Evolutionary conservation across 2,797 vertebrate genomes (phyloP), one percentile per base, ranked within the genome.

Genomic region (Pyrocephalus nanus): DNA sequence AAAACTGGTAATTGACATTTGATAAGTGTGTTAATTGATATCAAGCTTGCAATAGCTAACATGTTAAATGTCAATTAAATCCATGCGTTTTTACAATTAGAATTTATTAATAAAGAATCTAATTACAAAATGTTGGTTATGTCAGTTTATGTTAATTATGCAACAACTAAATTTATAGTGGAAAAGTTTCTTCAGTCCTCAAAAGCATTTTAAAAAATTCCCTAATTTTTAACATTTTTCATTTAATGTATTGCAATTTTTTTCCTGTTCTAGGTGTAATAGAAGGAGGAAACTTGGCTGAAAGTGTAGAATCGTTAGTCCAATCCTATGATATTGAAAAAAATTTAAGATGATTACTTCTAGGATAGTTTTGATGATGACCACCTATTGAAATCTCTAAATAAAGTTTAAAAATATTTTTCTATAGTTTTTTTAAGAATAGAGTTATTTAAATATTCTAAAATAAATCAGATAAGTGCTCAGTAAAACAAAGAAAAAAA

Each of bases 11-110:
- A 98, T 96, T 97, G 96, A 95, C 96, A 97, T 96, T 97, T 97
- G 92, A 95, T 97, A 97, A 95, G 72, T 97, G 75, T 97, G 95
- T 93, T 98, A 98, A 98, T 97, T 98, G 92, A 97, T 95, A 96
- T 95, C 96, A 96, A 97, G 95, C 94, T 93, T 90, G 95, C 92
- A 86, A 57, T 77, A 96, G 79, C 90, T 96, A 97, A 91, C 93
- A 97, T 95, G 92, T 74, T 96, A 98, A 97, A 97, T 97, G 96
- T 98, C 97, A 98, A 93, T 95, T 96, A 96, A 96, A 96, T 96
- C 83, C 80, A 86, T 93, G 92, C 97, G 88, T 95, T 97, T 86
- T 97, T 97, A 97, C 69, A 96, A 96, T 96, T 96, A 97, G 92
- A 96, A 90, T 96, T 74, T 97, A 97, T 97, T 97, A 97, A 96